Base-by-base conservation (phyloP, 1,140 invertebrate genomes). In the Capitella teleta region DNA sequence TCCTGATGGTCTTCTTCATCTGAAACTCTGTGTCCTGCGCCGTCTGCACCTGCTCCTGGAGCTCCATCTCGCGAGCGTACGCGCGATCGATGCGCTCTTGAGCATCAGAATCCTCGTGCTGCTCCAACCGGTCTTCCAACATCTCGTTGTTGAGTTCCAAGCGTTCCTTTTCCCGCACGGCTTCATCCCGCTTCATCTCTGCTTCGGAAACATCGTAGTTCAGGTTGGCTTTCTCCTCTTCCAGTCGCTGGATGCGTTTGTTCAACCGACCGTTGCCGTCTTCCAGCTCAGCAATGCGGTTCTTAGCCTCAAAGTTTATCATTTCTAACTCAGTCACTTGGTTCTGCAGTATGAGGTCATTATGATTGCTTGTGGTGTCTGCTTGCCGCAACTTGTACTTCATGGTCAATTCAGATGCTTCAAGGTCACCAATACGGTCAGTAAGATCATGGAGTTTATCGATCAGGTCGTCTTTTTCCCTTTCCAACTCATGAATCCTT, bases 371-470 rank as follows among this genome's bases (percentile, higher is more conserved):
- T 25, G 21, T 25, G 42, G 18, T 25, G 23, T 44, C 42, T 6
- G 16, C 8, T 18, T 25, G 24, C 5, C 42, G n/a, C 42, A 44
- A 21, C 21, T 44, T 44, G 16, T 44, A 26, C 16, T 44, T 44
- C 42, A 44, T 26, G 21, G 42, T 25, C 42, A 44, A n/a, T 26
- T 44, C 21, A 26, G 16, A 6, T 10, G 23, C 42, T 16, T 44
- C 21, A 44, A 44, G 42, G 23, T 44, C 42, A 26, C 42, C 42
- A n/a, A 44, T 23, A 2, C 25, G 4, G 16, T 44, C 25, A 26
- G 42, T 44, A 6, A 44, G n/a, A 21, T 44, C 42, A 21, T 44
- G 24, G 42, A 19, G 18, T n/a, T 25, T 44, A 12, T 44, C 14
- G 21, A 18, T 24, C 23, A 24, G 42, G 8, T 44, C 21, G 24